phyloP scores from a whole-genome alignment of 2,797 vertebrate genomes.

The Alcedo quadribrachys region DNA sequence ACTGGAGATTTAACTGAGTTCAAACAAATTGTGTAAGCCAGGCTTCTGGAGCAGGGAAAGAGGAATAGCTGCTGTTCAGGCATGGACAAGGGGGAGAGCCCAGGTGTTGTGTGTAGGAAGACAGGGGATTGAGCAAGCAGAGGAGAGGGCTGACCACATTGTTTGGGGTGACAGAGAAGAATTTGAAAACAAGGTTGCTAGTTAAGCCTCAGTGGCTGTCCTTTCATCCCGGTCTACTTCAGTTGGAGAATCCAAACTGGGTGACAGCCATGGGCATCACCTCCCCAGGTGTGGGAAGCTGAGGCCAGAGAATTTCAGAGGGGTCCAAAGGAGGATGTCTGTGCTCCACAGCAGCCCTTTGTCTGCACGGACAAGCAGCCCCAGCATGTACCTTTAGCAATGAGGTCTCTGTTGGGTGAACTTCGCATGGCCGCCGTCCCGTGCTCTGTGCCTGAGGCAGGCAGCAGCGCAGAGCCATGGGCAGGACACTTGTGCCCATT shows the following conservation, averaged over 20 bases:
- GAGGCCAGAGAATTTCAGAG: too few species aligned
- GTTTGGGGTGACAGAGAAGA: neutral
- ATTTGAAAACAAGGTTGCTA: neutral
- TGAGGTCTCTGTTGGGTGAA: neutral
- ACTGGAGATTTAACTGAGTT: neutral
- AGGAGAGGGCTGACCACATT: neutral
- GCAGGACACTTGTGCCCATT: slow-evolving; percentile 78
- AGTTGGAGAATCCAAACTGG: neutral
- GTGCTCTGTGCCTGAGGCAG: slow-evolving; percentile 58
- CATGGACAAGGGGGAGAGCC: rapidly evolving
- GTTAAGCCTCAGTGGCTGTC: rapidly evolving
- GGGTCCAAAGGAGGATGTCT: neutral
- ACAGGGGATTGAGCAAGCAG: neutral
- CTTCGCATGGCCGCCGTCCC: neutral
- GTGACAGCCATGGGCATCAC: rapidly evolving
- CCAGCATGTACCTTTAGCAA: neutral
- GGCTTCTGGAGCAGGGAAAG: neutral
- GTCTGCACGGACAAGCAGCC: neutral
- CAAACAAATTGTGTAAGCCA: neutral
- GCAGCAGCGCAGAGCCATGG: slow-evolving; percentile 48
- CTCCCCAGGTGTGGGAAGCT: rapidly evolving
- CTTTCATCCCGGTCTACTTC: neutral
- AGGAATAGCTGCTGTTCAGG: neutral
- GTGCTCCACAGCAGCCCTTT: neutral
- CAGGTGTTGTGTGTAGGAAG: neutral